Base-by-base conservation (phyloP, 2,888 invertebrate genomes). In the Crocallis elinguaria region DNA sequence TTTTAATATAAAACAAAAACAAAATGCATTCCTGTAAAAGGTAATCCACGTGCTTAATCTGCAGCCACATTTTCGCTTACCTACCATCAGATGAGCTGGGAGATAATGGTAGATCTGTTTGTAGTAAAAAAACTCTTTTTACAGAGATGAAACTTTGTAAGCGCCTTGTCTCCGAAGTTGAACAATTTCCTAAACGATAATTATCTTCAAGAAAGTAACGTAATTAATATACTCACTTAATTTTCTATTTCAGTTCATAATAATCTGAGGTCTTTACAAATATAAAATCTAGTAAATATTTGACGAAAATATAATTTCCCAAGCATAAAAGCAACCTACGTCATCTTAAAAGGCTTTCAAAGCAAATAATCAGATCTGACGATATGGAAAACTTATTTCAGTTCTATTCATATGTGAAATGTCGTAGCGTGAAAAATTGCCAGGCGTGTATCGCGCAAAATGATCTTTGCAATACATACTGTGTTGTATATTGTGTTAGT, bases 351-450 rank as follows among this genome's bases (percentile, higher is more conserved):
- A 60, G 52, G 35, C 36, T 55, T 58, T 57, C 54, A 66, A 62
- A 65, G 66, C 61, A 73, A 67, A 80, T 64, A 68, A 79, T 80
- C 71, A 66, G 70, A 79, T 79, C 67, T 69, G 71, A 73, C 73
- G 69, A 78, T 78, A 80, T 75, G 67, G 63, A 78, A 79, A 82
- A 81, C 77, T 79, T 75, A 79, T 84, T 80, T 73, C 76, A 69
- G 65, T 55, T 76, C 75, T 71, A 82, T 85, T 82, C 77, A 80
- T 73, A 76, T 79, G 77, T 76, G 77, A 75, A 69, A 72, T 69
- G 71, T 64, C 71, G 73, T 54, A 56, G 58, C 77, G 76, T 78
- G 78, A 81, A 82, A 82, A 80, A 79, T 79, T 66, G 72, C 35
- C 53, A 58, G 67, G 68, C 60, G 70, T 71, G 71, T 82, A 84